Conservation (phyloP, 2,888 invertebrate genomes). For the Oxyteleia sp. region DNA sequence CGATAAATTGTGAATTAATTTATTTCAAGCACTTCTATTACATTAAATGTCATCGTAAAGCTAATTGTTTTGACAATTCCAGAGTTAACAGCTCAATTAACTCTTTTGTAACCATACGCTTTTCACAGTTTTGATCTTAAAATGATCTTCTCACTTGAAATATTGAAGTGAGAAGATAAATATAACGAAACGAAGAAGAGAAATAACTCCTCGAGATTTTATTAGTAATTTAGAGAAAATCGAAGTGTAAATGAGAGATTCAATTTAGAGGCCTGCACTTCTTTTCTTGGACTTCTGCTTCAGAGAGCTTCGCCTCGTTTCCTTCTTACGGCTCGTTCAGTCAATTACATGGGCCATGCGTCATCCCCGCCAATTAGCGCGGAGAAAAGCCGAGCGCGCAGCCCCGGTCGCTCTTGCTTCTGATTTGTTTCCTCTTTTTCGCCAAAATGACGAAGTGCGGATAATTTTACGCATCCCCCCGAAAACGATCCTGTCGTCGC, state of each 20-base stretch:
- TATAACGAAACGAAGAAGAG: no score
- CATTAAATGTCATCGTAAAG: neutral
- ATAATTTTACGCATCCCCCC: constrained; percentile 83
- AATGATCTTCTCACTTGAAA: constrained; percentile 1
- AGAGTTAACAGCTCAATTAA: constrained; percentile 42
- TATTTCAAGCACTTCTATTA: no score
- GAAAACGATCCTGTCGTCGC: constrained; percentile 77
- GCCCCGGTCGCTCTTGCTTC: constrained; percentile 48
- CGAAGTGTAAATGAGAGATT: constrained; percentile 64
- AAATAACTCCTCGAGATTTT: constrained; percentile 5
- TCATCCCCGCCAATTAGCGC: constrained; percentile 87
- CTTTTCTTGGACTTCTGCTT: constrained; percentile 49
- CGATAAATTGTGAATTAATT: no score
- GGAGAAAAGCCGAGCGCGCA: constrained; percentile 77
- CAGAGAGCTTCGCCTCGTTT: constrained; percentile 68
- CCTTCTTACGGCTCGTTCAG: constrained; percentile 82
- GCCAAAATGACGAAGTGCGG: constrained; percentile 78
- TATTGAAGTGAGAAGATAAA: neutral
- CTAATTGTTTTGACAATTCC: neutral
- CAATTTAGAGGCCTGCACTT: constrained; percentile 33
- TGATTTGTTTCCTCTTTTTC: constrained; percentile 56
- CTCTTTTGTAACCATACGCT: no score
- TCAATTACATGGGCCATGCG: constrained; percentile 86
- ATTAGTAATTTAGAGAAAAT: constrained; percentile 17
- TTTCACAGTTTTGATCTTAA: no score